Evolutionary conservation across 2,113 vertebrate species (phyloP).

Genomic region (Bubo blakistoni): DNA sequence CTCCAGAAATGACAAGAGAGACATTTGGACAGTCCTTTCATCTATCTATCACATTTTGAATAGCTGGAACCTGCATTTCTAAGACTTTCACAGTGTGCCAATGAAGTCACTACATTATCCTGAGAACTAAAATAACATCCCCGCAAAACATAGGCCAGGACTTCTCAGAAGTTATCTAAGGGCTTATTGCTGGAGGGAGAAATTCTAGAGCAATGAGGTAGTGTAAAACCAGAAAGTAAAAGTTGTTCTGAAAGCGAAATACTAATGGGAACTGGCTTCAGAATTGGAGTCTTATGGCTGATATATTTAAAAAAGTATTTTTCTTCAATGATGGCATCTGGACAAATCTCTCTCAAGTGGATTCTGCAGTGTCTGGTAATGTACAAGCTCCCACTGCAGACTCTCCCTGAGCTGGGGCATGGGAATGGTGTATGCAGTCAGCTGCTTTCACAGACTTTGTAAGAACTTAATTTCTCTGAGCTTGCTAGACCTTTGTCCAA

Average conservation of each 20-base stretch:
- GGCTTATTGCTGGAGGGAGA: neutral
- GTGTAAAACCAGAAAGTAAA: neutral
- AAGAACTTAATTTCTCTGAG: neutral
- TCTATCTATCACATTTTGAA: neutral
- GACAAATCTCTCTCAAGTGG: neutral
- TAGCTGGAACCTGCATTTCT: neutral
- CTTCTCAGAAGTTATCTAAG: neutral
- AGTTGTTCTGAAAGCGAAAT: neutral
- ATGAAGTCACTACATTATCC: neutral
- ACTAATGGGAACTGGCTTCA: neutral
- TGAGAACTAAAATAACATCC: neutral
- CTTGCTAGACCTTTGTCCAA: neutral
- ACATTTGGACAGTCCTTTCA: neutral
- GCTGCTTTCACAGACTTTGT: neutral
- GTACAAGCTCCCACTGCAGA: neutral
- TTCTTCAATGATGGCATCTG: neutral
- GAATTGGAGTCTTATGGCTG: neutral
- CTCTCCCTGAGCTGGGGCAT: too few species aligned
- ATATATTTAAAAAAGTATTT: neutral
- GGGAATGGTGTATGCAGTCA: neutral
- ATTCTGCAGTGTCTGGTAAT: neutral
- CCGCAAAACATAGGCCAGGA: neutral
- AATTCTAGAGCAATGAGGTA: neutral
- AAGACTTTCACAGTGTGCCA: neutral
- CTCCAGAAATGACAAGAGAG: neutral